Evolutionary conservation across 2,888 invertebrate genomes (phyloP).

Genomic region (Dromius quadrimaculatus): DNA sequence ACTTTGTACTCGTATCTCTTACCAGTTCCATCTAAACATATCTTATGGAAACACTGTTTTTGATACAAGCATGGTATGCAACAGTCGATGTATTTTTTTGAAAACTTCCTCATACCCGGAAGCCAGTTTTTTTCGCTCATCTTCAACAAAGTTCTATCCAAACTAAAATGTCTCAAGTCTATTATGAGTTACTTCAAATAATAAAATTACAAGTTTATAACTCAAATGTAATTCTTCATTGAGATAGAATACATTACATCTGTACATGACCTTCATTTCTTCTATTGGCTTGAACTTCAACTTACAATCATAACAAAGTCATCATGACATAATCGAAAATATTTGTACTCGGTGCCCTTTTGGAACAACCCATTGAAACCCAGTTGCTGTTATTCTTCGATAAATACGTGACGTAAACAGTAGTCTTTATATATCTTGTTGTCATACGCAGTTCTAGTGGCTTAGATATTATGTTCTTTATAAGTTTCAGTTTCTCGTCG

Average conservation of each 20-base stretch:
- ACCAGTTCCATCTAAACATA: constrained; percentile 60
- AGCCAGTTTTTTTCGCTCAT: constrained; percentile 62
- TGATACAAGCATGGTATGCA: constrained; percentile 63
- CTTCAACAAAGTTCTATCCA: constrained; percentile 56
- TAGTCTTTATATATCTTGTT: constrained; percentile 2
- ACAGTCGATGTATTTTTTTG: constrained; percentile 62
- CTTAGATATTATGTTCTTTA: background rate
- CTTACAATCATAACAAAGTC: too few relatives aligned
- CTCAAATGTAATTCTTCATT: too few relatives aligned
- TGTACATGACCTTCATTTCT: too few relatives aligned
- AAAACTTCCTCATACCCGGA: constrained; percentile 61
- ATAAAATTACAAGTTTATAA: too few relatives aligned
- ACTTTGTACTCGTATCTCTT: constrained; percentile 57
- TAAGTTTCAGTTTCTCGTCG: constrained; percentile 8
- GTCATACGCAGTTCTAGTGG: constrained; percentile 4
- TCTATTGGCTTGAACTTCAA: too few relatives aligned
- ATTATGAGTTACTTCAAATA: too few relatives aligned
- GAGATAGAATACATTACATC: too few relatives aligned
- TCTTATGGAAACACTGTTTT: constrained; percentile 63
- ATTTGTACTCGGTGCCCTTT: constrained; percentile 53
- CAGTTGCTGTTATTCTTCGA: constrained; percentile 45
- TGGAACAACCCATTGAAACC: constrained; percentile 55
- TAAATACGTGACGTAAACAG: background rate
- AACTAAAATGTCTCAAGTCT: constrained; percentile 54
- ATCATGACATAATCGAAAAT: constrained; percentile 53